phyloP scores from a whole-genome alignment of 2,888 invertebrate genomes.

The Drosophila siamana region DNA sequence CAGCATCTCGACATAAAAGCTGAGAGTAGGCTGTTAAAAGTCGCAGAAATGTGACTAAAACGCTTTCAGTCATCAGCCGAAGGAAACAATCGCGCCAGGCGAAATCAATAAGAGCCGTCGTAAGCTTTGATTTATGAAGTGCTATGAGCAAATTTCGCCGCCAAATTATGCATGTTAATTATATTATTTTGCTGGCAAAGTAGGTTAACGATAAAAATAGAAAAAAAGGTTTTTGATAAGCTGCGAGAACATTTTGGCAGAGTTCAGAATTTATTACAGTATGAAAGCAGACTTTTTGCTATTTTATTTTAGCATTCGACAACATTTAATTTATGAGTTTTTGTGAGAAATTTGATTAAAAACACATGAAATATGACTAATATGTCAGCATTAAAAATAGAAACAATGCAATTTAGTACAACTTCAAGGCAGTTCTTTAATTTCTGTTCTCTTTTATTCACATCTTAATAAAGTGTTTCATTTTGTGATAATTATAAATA shows the following conservation, averaged over 20 bases:
- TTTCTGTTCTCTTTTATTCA: too few species aligned
- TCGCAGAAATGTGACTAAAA: constrained; percentile 6
- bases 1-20: constrained; percentile 3
- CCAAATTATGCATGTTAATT: constrained; percentile 6
- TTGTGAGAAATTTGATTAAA: too few species aligned
- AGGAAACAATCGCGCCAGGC: background rate
- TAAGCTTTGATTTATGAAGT: constrained; percentile 18
- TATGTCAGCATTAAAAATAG: too few species aligned
- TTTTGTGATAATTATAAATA: too few species aligned
- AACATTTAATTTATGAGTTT: too few species aligned
- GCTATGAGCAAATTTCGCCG: background rate
- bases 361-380: too few species aligned
- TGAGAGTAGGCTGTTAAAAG: background rate
- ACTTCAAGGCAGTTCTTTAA: too few species aligned
- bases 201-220: background rate
- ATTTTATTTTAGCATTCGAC: background rate
- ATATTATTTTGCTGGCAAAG: constrained; percentile 1
- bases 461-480: too few species aligned
- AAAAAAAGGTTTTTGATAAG: background rate
- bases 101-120: constrained; percentile 28
- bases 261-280: background rate
- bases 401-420: too few species aligned
- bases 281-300: background rate
- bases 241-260: background rate
- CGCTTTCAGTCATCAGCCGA: background rate